These are phyloP conservation scores for Leucosticte australis DNA, from an alignment of 2,113 vertebrate species.

Conservation along the genomic window DNA sequence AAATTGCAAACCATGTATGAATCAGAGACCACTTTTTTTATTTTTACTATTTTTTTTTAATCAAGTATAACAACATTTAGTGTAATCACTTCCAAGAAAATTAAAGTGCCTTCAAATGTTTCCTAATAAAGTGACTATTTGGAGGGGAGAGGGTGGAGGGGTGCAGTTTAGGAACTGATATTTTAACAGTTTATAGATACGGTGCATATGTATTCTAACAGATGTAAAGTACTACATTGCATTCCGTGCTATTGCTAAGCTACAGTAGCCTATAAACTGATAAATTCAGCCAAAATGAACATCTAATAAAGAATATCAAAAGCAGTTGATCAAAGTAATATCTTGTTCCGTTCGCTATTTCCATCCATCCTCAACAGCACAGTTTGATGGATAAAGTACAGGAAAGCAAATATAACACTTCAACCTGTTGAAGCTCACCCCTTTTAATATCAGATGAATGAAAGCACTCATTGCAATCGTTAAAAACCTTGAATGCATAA, in stretches of 20 bases:
- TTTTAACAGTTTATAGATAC: constrained; percentile 31
- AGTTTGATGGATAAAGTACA: not conserved
- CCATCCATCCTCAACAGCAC: not conserved
- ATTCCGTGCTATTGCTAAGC: constrained; percentile 55
- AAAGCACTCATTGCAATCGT: constrained; percentile 16
- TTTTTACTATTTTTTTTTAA: not conserved
- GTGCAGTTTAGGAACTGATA: not conserved
- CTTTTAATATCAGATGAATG: not conserved
- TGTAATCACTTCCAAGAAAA: constrained; percentile 2
- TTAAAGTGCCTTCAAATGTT: constrained; percentile 33
- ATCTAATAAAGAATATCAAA: constrained; percentile 40
- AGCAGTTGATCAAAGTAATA: constrained; percentile 16
- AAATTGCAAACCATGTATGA: not conserved
- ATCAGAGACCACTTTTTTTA: not conserved
- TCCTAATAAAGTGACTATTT: constrained; percentile 10
- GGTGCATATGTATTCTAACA: constrained; percentile 35
- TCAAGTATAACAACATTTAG: not conserved
- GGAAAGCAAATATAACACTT: not conserved
- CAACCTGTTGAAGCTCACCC: constrained; percentile 2
- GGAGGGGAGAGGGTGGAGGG: not conserved
- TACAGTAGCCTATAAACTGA: constrained; percentile 43
- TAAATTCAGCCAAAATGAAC: constrained; percentile 49
- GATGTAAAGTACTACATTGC: constrained; percentile 47
- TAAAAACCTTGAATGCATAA: not conserved
- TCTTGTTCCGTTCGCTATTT: not conserved